Evolutionary conservation across 1,140 invertebrate genomes (phyloP), one percentile per base, ranked within the genome.

Genomic region (Thereuonema tuberculata): DNA sequence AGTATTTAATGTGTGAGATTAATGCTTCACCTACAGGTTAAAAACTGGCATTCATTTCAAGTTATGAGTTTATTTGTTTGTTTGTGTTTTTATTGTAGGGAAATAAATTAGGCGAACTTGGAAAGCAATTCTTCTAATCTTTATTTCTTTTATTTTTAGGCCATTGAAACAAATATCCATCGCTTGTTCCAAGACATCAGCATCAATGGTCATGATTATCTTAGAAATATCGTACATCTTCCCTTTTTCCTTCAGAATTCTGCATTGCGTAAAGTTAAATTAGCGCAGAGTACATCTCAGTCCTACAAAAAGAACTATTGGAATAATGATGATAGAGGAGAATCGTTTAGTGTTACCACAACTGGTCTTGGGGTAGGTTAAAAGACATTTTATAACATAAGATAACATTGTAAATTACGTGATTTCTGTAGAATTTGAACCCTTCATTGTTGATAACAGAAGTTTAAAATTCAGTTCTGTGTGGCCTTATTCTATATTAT

Each of bases 241-340:
- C 96, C 95, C 0, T 98, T 98, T 75, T 99, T 93, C 74, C 78
- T 98, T 17, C 95, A 98, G 78, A 98, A 96, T 74, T 93, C 93
- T 20, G 93, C 91, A 5, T 72, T 98, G 50, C 77, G 91, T 0
- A 86, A 90, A 66, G 87, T 93, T 0, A 89, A 90, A 71, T 76
- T 85, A 24, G 89, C 90, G 0, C 88, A 91, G 72, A 84, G 88
- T 70, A 85, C 86, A 0, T 83, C 86, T n/a, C n/a, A n/a, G n/a
- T 27, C 52, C 12, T 62, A 56, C 55, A 61, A 47, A 57, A 62
- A 26, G 61, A 63, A n/a, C 57, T 59, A 63, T 26, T 62, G 63
- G 63, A 28, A 46, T n/a, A 63, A 56, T 59, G 60, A 62, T 62
- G 59, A 66, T 27, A 24, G 47, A 43, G n/a, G n/a, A n/a, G 63